These are phyloP conservation scores for Kryphioiulus occultus DNA, from an alignment of 2,888 invertebrate genomes.

Conservation along the genomic window DNA sequence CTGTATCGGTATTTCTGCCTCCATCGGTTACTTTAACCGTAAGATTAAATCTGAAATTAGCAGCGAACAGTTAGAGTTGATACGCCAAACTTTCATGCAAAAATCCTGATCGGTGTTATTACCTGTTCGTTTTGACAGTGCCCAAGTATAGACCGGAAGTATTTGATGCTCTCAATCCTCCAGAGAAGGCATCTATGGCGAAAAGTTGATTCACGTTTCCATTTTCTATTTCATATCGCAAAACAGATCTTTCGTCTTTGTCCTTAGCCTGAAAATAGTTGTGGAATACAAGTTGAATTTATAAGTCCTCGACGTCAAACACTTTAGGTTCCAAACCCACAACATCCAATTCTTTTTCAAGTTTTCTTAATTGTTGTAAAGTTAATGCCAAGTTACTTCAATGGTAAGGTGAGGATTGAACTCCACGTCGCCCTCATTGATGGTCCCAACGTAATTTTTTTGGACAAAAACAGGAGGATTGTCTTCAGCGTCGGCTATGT, in stretches of 20 bases:
- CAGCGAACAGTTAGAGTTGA: not conserved
- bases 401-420: conserved; percentile 73
- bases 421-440: conserved; percentile 84
- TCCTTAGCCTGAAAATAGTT: conserved; percentile 75
- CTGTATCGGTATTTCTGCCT: conserved; percentile 56
- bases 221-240: conserved; percentile 76
- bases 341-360: too few relatives aligned
- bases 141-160: conserved; percentile 57
- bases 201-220: conserved; percentile 60
- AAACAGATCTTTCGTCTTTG: conserved; percentile 79
- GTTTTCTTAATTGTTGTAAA: too few relatives aligned
- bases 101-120: not conserved
- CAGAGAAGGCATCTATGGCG: conserved; percentile 60
- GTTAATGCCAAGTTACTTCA: conserved; percentile 57
- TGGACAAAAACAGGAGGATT: conserved; percentile 84
- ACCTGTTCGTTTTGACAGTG: conserved; percentile 20
- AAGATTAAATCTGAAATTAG: conserved; percentile 61
- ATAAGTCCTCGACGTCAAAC: too few relatives aligned
- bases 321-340: too few relatives aligned
- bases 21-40: conserved; percentile 59
- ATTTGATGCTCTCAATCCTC: conserved; percentile 60
- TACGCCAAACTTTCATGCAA: not conserved
- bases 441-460: conserved; percentile 77
- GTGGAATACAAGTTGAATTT: not conserved
- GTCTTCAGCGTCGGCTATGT: conserved; percentile 85